Evolutionary conservation across 2,888 invertebrate species (phyloP), one percentile per base, ranked within the genome.

Genomic region (Orchestes rusci): DNA sequence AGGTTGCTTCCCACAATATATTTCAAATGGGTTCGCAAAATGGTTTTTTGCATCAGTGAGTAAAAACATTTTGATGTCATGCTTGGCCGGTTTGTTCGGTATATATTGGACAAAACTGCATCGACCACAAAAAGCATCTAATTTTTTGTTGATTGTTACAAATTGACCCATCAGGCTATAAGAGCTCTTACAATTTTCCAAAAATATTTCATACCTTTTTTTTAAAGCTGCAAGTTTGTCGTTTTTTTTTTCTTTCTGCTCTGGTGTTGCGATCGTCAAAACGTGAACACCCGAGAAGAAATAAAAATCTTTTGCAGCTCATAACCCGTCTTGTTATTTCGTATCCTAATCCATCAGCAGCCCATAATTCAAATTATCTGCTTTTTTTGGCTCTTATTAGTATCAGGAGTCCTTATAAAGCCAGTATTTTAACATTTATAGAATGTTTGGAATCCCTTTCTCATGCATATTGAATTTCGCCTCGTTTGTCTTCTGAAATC

Each of bases 1-100:
- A 15, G 27, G 36, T 54, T 56, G 56, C 34, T 43, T 43, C 31
- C 51, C 53, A 36, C 53, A 54, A 37, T 56, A 57, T 29, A 57
- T 48, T 45, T 55, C 52, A 16, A 53, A 51, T 58, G 13, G 41
- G 39, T 7, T 50, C 51, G 32, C 51, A 55, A 39, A 41, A 51
- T 18, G 43, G 10, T 10, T 53, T 23, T 48, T 51, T 12, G 43
- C 37, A 28, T 53, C 53, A 32, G 53, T 52, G 23, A 52, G 48
- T 15, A 47, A 47, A 50, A 45, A 53, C 42, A 23, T 38, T 38
- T 43, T 38, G 12, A 43, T 37, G 16, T 38, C 37, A 38, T 38
- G 38, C 17, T 43, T 43, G 3, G 51, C 53, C 7, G 55, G 48
- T 40, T 55, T 52, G 17, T 40, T 48, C 13, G 53, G 52, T 7